Base-by-base conservation (phyloP, 2,888 invertebrate genomes). In the Oeneis ivallda region DNA sequence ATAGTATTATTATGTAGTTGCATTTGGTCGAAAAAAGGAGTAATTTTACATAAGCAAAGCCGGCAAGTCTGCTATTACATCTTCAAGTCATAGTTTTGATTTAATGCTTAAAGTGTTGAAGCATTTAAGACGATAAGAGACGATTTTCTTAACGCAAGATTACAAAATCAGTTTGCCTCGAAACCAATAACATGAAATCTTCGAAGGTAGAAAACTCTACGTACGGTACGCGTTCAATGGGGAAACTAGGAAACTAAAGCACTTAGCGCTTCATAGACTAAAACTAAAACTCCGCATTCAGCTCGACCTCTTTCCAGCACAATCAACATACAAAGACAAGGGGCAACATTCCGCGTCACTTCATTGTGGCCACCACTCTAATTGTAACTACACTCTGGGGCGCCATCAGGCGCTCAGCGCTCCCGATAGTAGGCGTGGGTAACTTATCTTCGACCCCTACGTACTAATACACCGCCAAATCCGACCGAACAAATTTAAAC, bases 381-480 rank as follows among this genome's bases (percentile, higher is more conserved):
- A 92, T 92, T 92, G 92, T 92, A 92, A 92, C 86, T 91, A 92
- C 89, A 90, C 92, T 90, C 92, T 79, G 81, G 92, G 92, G 92
- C 84, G 76, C 87, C 85, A 91, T 92, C 90, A 85, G 83, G 82
- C 89, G 91, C 91, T 89, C 92, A 91, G 92, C 92, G 89, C 88
- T 85, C 84, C 83, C 85, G 73, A 85, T 84, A 81, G 90, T 91
- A 90, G 91, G 92, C 92, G 92, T 88, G 89, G 77, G 88, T 90
- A 87, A 92, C 92, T 92, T 90, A 92, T 92, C 92, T 92, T 92
- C 90, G 87, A 89, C 91, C 91, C 90, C 87, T 84, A 89, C 90
- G 89, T 89, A 87, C 88, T 89, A 82, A 89, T 86, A 86, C 84
- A 75, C 75, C 50, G 52, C 69, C 71, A n/a, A 69, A 71, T 66